Evolutionary conservation across 2,797 vertebrate genomes (phyloP).

Genomic region (Kryptolebias ocellatus): DNA sequence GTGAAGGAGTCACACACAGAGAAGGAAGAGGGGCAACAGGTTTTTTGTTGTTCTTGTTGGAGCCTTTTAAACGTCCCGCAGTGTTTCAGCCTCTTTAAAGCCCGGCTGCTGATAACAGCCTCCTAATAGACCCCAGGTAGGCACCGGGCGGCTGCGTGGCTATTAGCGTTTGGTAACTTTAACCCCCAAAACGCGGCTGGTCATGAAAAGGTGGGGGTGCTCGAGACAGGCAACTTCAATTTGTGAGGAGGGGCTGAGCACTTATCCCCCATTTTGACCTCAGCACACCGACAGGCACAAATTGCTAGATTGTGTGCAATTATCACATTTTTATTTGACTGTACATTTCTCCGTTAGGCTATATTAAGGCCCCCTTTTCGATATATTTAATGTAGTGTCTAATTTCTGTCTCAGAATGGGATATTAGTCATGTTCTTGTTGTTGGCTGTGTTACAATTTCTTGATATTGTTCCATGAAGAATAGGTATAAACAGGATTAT

Average conservation of each 20-base stretch:
- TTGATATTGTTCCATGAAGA: background rate
- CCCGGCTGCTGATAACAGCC: too few relatives aligned
- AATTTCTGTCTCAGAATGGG: conserved; percentile 1
- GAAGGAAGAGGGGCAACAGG: conserved; percentile 70
- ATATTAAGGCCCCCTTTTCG: background rate
- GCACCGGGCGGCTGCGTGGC: conserved; percentile 2
- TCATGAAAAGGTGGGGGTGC: conserved; percentile 59
- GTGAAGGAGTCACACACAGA: too few relatives aligned
- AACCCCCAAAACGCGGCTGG: conserved; percentile 41
- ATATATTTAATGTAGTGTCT: background rate
- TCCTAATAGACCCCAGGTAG: background rate
- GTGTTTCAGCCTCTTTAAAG: conserved; percentile 34
- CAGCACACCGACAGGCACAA: conserved; percentile 51
- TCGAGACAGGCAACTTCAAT: conserved; percentile 73
- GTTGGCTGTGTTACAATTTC: background rate
- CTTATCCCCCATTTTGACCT: conserved; percentile 80
- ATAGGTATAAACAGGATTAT: background rate
- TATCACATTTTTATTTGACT: conserved; percentile 12
- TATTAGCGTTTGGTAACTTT: conserved; percentile 28
- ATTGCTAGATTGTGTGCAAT: conserved; percentile 39
- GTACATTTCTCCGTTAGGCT: background rate
- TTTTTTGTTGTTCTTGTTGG: conserved; percentile 47
- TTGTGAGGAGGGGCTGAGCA: conserved; percentile 75
- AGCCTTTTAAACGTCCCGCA: conserved; percentile 50
- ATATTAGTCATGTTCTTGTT: conserved; percentile 1